Evolutionary conservation across 2,113 vertebrate species (phyloP).

Genomic region (Turnix velox): DNA sequence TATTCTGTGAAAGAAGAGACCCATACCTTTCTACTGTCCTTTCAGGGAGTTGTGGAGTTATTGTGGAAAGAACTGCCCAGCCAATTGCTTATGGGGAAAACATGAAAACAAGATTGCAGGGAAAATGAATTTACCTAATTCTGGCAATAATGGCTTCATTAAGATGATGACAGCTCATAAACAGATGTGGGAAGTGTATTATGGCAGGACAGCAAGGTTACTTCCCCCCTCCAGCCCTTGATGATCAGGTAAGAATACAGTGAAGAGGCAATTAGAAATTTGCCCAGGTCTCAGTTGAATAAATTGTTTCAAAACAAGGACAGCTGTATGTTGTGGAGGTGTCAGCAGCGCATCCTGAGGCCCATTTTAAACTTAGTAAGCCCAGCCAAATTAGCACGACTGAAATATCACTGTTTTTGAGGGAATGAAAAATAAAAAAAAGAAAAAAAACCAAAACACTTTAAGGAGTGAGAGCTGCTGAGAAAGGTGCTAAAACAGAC

Average conservation of each 20-base stretch:
- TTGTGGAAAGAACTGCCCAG: background rate
- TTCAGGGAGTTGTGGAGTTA: too few species aligned
- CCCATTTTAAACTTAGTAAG: background rate
- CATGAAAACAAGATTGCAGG: background rate
- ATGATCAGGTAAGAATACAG: background rate
- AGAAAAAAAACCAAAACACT: fast-evolving
- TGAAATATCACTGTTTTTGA: background rate
- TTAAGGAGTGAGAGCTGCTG: background rate
- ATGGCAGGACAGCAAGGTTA: background rate
- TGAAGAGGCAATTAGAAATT: background rate
- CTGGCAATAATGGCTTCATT: background rate
- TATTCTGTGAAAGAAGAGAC: too few species aligned
- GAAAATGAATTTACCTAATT: background rate
- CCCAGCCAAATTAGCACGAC: background rate
- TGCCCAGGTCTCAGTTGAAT: background rate
- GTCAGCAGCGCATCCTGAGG: background rate
- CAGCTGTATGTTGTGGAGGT: background rate
- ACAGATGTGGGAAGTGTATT: background rate
- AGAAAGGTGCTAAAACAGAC: background rate
- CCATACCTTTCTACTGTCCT: too few species aligned
- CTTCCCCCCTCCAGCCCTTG: background rate
- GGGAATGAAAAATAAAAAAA: background rate
- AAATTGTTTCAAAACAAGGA: background rate
- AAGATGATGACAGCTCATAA: background rate
- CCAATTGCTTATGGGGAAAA: background rate